These are phyloP conservation scores for Oncopodura yosiiana DNA, from an alignment of 1,140 invertebrate genomes.

Conservation along the genomic window DNA sequence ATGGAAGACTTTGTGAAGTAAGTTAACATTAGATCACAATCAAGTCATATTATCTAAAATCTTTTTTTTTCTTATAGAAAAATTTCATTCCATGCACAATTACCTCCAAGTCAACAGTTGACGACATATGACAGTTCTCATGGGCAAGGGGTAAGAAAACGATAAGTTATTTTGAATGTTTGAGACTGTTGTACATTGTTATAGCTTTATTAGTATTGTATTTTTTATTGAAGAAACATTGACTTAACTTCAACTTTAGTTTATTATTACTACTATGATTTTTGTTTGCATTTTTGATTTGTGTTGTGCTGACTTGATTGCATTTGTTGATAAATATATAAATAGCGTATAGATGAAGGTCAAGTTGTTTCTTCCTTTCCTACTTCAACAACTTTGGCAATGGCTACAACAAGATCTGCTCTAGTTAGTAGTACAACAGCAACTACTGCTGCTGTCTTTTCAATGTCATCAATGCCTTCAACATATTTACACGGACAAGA, in stretches of 20 bases:
- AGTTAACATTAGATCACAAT: too few species aligned
- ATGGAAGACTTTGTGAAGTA: conserved; percentile 88
- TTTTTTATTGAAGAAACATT: neutral
- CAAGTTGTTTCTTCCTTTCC: conserved; percentile 1
- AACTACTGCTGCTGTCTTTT: neutral
- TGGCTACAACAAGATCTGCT: conserved; percentile 8
- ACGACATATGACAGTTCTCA: conserved; percentile 65
- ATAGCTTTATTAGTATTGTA: neutral
- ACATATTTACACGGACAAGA: conserved; percentile 15
- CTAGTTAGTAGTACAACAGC: neutral
- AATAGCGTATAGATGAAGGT: conserved; percentile 10
- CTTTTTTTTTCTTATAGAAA: too few species aligned
- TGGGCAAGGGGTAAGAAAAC: conserved; percentile 41
- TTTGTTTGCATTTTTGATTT: conserved; percentile 14
- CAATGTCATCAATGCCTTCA: neutral
- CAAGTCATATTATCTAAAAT: too few species aligned
- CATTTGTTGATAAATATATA: neutral
- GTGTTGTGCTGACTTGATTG: conserved; percentile 4
- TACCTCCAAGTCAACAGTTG: conserved; percentile 79
- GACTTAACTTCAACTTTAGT: neutral
- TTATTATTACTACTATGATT: conserved; percentile 6
- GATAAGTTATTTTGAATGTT: neutral
- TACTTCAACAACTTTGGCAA: too few species aligned
- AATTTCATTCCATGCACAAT: conserved; percentile 82
- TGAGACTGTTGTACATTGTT: neutral